Evolutionary conservation across 1,140 invertebrate genomes (phyloP).

Genomic region (Drosophila sp.): DNA sequence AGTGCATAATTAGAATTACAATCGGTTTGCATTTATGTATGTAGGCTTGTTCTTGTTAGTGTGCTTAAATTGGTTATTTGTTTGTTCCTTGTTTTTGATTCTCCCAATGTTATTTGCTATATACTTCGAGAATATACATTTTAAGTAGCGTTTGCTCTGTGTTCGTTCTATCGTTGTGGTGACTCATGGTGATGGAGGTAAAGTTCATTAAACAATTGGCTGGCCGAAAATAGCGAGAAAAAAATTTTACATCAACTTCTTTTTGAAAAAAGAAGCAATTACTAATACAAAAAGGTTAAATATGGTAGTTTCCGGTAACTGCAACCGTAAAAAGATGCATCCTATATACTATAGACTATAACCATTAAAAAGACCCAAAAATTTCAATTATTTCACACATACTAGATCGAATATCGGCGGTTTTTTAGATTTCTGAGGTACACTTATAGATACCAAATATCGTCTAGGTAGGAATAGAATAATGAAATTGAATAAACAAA

Average conservation of each 20-base stretch:
- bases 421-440: too few species aligned
- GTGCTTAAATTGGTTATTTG: constrained; percentile 24
- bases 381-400: too few species aligned
- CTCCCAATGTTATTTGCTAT: constrained; percentile 13
- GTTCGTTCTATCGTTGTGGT: constrained; percentile 3
- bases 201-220: constrained; percentile 9
- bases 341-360: too few species aligned
- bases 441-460: too few species aligned
- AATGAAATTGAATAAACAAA: too few species aligned
- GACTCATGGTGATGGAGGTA: not conserved
- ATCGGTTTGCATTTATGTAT: constrained; percentile 62
- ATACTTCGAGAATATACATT: constrained; percentile 14
- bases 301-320: not conserved
- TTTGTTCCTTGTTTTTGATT: not conserved
- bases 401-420: too few species aligned
- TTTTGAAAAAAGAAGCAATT: not conserved
- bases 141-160: constrained; percentile 19
- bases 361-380: too few species aligned
- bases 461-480: too few species aligned
- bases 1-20: constrained; percentile 58
- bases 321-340: not conserved
- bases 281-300: not conserved
- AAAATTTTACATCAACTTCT: not conserved
- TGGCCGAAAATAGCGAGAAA: not conserved
- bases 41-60: constrained; percentile 54